Evolutionary conservation across 1,140 invertebrate species (phyloP).

Genomic region (Drosophila ohnishii): DNA sequence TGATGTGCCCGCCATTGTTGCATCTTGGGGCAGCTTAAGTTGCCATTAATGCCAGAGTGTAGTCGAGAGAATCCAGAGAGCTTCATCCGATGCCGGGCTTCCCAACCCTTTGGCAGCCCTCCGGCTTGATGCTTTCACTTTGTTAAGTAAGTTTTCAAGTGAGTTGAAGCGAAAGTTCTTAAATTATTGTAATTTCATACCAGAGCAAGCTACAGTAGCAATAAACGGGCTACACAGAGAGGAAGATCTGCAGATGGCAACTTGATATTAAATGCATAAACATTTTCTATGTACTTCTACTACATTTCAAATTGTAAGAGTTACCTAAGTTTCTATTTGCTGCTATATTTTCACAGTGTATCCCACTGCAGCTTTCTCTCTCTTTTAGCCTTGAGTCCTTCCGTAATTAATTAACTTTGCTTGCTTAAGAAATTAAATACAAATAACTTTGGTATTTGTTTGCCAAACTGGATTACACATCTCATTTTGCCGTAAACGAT

Average conservation of each 20-base stretch:
- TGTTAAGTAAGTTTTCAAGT: constrained; percentile 54
- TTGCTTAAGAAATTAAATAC: constrained; percentile 74
- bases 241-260: neutral
- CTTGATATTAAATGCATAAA: neutral
- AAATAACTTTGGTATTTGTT: constrained; percentile 79
- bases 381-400: constrained; percentile 46
- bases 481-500: constrained; percentile 59
- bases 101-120: neutral
- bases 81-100: constrained; percentile 6
- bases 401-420: constrained; percentile 78
- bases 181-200: constrained; percentile 71
- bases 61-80: constrained; percentile 20
- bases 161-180: constrained; percentile 58
- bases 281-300: neutral
- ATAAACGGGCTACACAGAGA: neutral
- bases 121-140: constrained; percentile 14
- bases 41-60: constrained; percentile 64
- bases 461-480: constrained; percentile 70
- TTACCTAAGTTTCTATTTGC: neutral
- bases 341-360: neutral
- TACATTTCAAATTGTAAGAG: neutral
- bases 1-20: constrained; percentile 52
- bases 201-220: constrained; percentile 15
- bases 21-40: constrained; percentile 65
- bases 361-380: neutral